Evolutionary conservation across 2,113 vertebrate species (phyloP).

Genomic region (Crotalus viridis): DNA sequence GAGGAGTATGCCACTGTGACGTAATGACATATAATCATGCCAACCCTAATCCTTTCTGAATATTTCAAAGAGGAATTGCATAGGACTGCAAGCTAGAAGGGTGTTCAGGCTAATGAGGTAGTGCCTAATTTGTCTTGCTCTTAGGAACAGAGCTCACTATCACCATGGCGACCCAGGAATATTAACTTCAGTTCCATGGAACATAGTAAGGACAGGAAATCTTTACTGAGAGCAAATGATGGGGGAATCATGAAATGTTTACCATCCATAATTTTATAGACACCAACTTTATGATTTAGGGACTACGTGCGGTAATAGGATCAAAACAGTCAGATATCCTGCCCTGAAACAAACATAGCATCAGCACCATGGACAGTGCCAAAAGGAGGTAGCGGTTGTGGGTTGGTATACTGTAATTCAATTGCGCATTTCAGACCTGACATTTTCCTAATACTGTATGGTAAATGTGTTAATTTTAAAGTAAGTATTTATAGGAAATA

Average conservation of each 20-base stretch:
- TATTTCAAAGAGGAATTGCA: constrained; percentile 12
- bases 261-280: not conserved
- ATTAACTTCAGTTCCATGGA: constrained; percentile 26
- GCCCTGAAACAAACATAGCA: not conserved
- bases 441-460: not conserved
- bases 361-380: constrained; percentile 7
- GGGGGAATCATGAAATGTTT: not conserved
- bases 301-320: not conserved
- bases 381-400: not conserved
- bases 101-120: constrained; percentile 53
- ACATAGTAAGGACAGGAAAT: constrained; percentile 37
- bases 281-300: not conserved
- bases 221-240: constrained; percentile 39
- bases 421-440: not conserved
- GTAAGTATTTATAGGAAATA: not conserved
- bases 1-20: constrained; percentile 4
- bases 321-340: not conserved
- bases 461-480: not conserved
- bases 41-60: not conserved
- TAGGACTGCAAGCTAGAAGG: constrained; percentile 1
- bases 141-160: constrained; percentile 71
- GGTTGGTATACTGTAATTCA: not conserved
- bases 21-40: constrained; percentile 21
- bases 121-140: constrained; percentile 69
- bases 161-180: constrained; percentile 80